phyloP scores from a whole-genome alignment of 2,797 vertebrate species.

The Craterocephalus amniculus region DNA sequence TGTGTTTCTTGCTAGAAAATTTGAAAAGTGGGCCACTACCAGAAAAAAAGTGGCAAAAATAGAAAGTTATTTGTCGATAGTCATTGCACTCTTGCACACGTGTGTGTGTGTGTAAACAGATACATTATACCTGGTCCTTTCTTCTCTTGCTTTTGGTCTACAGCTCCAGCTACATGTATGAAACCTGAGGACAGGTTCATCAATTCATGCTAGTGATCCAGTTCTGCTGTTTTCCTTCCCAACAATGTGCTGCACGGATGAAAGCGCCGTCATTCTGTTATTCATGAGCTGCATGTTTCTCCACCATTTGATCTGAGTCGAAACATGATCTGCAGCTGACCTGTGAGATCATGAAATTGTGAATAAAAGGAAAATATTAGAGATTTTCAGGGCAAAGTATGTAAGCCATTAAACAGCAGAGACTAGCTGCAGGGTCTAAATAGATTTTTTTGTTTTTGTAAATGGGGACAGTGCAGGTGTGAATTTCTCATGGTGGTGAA shows the following conservation, averaged over 20 bases:
- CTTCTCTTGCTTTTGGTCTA: conserved; percentile 21
- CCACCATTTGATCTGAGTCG: conserved; percentile 14
- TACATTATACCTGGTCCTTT: conserved; percentile 2
- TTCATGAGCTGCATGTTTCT: conserved; percentile 15
- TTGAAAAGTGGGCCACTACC: conserved; percentile 34
- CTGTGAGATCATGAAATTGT: not conserved
- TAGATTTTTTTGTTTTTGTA: no score
- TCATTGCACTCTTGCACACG: not conserved
- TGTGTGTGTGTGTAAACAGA: not conserved
- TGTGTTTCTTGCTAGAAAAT: conserved; percentile 30
- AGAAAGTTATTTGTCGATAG: conserved; percentile 36
- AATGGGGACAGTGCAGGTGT: not conserved
- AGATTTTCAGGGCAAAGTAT: not conserved
- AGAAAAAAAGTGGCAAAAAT: conserved; percentile 62
- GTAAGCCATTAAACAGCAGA: not conserved
- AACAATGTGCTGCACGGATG: not conserved
- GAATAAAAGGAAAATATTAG: not conserved
- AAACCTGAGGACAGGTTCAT: conserved; percentile 30
- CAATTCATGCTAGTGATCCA: conserved; percentile 16
- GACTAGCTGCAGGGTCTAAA: not conserved
- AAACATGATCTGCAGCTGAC: conserved; percentile 12
- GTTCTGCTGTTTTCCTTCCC: conserved; percentile 30
- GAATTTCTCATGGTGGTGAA: not conserved
- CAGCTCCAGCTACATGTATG: conserved; percentile 21
- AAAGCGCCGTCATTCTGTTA: conserved; percentile 29